A percentile compares a stretch with the other conserved stretches of the same genome.
These are phyloP conservation scores for Myopa testacea DNA, from an alignment of 2,888 invertebrate species.

Conservation along the genomic window DNA sequence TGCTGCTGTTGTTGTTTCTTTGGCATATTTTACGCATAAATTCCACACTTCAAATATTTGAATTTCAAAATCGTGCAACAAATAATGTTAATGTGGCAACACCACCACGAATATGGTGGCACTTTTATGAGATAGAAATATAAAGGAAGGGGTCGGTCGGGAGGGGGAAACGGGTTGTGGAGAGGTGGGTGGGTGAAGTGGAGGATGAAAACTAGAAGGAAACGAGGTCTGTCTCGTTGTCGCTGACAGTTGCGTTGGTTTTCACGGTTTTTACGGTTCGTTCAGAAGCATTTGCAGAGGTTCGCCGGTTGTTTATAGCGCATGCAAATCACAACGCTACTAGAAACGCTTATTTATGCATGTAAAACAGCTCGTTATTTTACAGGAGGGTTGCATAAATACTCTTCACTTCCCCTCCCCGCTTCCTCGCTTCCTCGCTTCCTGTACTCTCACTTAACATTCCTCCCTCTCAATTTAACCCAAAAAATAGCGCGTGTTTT, in stretches of 20 bases:
- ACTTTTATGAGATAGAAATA: too few species aligned
- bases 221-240: too few species aligned
- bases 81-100: constrained; percentile 33
- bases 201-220: too few species aligned
- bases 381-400: constrained; percentile 21
- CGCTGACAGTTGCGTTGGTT: too few species aligned
- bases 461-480: too few species aligned
- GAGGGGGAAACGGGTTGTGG: too few species aligned
- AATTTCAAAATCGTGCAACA: constrained; percentile 34
- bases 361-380: constrained; percentile 35
- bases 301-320: constrained; percentile 3
- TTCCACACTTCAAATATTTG: constrained; percentile 38
- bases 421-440: background rate
- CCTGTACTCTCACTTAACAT: too few species aligned
- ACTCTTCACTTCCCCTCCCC: background rate
- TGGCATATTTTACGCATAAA: constrained; percentile 32
- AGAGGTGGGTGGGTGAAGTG: too few species aligned
- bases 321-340: constrained; percentile 23
- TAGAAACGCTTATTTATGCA: constrained; percentile 34
- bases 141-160: too few species aligned
- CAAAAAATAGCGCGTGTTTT: too few species aligned
- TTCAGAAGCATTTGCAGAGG: background rate
- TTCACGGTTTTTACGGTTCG: too few species aligned
- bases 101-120: background rate
- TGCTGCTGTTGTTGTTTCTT: background rate